Base-by-base conservation (phyloP, 2,888 invertebrate genomes). In the Hypselothyrea guttata region DNA sequence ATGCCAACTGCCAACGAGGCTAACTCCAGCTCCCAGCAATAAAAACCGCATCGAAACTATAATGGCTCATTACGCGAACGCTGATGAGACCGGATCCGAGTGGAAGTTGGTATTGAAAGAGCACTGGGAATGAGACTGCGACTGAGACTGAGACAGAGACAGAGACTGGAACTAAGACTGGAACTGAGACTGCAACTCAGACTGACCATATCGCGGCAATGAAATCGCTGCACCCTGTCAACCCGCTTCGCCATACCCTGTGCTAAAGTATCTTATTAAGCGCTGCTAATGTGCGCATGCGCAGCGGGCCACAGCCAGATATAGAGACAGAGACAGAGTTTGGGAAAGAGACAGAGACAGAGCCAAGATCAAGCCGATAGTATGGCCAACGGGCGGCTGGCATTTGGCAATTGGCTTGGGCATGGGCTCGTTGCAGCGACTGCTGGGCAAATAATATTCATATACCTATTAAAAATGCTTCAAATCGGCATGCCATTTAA, bases 51-150 rank as follows among this genome's bases (percentile, higher is more conserved):
- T 48, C 48, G 58, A 57, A 47, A 42, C 64, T 27, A 59, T 71
- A 78, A 75, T 79, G 79, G 79, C 83, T 78, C 83, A 78, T 78
- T 78, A 78, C 63, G 75, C 44, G 65, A 57, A 53, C 56, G 40
- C 52, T 63, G 77, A 82, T 82, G 77, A 59, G 60, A 59, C 56
- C 57, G 57, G 44, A 68, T 61, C 52, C 55, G 60, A 46, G 54
- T 52, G 28, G 31, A 47, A 66, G 55, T 33, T 53, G n/a, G 11
- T n/a, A n/a, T n/a, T n/a, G n/a, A n/a, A n/a, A n/a, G n/a, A n/a
- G n/a, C n/a, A n/a, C n/a, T 18, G 16, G 27, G 16, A 28, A 7
- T 37, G 9, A 5, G 34, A 11, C 34, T 12, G 44, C 0, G n/a
- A 38, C 33, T 27, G 33, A 9, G 33, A 33, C 47, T 48, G 63